phyloP scores from a whole-genome alignment of 1,140 invertebrate genomes.

The Diprion similis region DNA sequence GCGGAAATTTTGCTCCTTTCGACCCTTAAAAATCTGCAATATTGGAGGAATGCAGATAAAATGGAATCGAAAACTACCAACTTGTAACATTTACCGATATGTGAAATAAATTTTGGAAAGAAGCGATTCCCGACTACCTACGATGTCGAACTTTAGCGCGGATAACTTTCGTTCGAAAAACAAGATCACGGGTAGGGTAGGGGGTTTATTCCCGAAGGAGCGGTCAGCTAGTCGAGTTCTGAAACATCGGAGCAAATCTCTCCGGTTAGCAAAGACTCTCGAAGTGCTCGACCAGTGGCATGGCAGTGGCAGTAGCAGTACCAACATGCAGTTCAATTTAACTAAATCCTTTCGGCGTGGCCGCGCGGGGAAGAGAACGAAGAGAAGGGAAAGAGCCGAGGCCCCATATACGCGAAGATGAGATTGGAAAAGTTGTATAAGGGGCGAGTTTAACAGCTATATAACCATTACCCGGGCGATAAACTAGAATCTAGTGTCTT shows the following conservation, averaged over 20 bases:
- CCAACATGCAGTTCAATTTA: constrained; percentile 54
- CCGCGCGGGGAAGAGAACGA: constrained; percentile 27
- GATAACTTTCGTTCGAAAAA: too few relatives aligned
- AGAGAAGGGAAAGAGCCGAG: constrained; percentile 12
- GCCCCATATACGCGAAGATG: constrained; percentile 54
- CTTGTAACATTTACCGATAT: too few relatives aligned
- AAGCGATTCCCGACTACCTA: too few relatives aligned
- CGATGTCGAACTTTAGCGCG: too few relatives aligned
- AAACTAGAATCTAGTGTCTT: constrained; percentile 61
- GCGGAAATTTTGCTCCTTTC: too few relatives aligned
- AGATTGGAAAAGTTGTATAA: constrained; percentile 66
- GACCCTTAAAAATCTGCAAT: too few relatives aligned
- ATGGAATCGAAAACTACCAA: too few relatives aligned
- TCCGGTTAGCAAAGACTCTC: constrained; percentile 18
- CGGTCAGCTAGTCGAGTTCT: constrained; percentile 24
- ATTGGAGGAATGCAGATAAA: too few relatives aligned
- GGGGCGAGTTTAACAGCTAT: constrained; percentile 62
- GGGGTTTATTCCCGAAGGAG: background rate
- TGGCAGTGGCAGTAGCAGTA: too few relatives aligned
- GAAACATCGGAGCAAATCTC: constrained; percentile 40
- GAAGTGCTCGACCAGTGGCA: too few relatives aligned
- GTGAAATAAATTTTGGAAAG: too few relatives aligned
- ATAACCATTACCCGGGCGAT: constrained; percentile 61
- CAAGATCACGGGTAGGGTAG: constrained; percentile 8
- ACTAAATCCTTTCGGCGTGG: constrained; percentile 57